phyloP scores from a whole-genome alignment of 2,797 vertebrate genomes.

The Cirrhinus mrigala region DNA sequence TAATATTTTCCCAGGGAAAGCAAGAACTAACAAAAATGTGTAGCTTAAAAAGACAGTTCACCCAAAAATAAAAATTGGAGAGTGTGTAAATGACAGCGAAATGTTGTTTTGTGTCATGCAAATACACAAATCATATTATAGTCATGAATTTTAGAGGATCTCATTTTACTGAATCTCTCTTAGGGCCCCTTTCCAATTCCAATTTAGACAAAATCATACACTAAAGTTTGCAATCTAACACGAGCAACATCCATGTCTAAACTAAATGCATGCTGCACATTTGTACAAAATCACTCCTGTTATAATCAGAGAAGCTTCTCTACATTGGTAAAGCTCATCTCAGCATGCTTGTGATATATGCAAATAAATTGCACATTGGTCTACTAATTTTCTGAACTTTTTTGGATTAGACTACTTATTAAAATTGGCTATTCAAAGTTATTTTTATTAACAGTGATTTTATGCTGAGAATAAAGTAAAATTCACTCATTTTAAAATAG shows the following conservation, averaged over 20 bases:
- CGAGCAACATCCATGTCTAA: background rate
- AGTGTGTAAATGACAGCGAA: background rate
- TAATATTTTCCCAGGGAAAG: background rate
- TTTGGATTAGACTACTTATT: background rate
- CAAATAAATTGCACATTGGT: background rate
- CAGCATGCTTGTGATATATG: background rate
- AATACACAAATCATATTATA: constrained; percentile 13
- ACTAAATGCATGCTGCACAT: too few species aligned
- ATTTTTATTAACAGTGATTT: background rate
- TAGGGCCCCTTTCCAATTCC: background rate
- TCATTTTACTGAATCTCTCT: constrained; percentile 16
- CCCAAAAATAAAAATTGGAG: background rate
- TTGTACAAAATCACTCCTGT: background rate
- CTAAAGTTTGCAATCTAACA: background rate
- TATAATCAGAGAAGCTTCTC: background rate
- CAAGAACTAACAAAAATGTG: background rate
- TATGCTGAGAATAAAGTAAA: background rate
- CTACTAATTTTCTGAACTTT: too few species aligned
- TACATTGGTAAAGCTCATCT: background rate
- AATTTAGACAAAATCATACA: background rate
- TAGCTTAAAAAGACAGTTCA: background rate
- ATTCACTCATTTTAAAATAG: background rate
- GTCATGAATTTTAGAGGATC: constrained; percentile 25
- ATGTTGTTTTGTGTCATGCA: background rate
- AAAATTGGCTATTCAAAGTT: background rate